A percentile compares a stretch with the other conserved stretches of the same genome.
Conservation (phyloP, 1,140 invertebrate species). For the Cyphomyrmex costatus region DNA sequence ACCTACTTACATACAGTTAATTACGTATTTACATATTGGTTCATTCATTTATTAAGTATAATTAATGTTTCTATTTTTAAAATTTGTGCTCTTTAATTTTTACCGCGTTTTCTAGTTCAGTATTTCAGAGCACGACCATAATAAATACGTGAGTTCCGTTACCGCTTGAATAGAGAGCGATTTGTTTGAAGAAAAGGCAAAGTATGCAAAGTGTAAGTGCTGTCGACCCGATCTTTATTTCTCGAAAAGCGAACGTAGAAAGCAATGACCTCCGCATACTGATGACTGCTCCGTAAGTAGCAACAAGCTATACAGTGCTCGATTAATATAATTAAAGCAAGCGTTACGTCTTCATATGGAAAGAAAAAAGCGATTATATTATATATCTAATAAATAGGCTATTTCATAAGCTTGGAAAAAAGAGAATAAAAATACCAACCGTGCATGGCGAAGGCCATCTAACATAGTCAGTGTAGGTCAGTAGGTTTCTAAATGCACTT, state of each 20-base stretch:
- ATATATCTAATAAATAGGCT: background rate
- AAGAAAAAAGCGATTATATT: background rate
- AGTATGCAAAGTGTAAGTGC: background rate
- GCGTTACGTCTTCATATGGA: background rate
- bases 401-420: background rate
- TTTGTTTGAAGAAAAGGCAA: slow-evolving; percentile 24
- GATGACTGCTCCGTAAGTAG: background rate
- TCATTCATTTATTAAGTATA: background rate
- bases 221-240: slow-evolving; percentile 29
- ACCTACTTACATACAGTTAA: too few species aligned
- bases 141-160: background rate
- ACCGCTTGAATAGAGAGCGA: background rate
- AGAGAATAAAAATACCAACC: background rate
- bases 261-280: background rate
- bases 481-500: background rate
- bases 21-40: too few species aligned
- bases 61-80: background rate
- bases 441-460: background rate
- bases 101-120: background rate
- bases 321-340: background rate
- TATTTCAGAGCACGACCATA: background rate
- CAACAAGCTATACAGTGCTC: background rate
- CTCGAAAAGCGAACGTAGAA: slow-evolving; percentile 16
- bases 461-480: background rate
- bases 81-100: background rate